These are phyloP conservation scores for Rhagium mordax DNA, from an alignment of 2,888 invertebrate species.

Conservation along the genomic window DNA sequence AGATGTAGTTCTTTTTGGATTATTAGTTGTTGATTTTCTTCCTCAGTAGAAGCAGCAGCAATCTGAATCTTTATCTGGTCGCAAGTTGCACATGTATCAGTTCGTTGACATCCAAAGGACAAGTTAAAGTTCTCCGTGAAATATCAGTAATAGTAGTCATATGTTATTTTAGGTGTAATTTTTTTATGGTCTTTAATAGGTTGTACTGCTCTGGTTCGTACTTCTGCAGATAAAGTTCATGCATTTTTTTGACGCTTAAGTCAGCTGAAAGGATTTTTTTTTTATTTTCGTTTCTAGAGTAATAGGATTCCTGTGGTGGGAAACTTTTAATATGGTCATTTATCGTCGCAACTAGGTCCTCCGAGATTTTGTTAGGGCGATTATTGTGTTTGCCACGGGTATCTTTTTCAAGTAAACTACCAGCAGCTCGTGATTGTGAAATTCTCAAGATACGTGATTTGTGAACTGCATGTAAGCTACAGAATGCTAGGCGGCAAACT, in stretches of 20 bases:
- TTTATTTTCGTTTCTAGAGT: conserved; percentile 31
- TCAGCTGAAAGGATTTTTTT: conserved; percentile 21
- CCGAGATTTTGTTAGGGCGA: conserved; percentile 20
- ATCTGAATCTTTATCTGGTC: conserved; percentile 21
- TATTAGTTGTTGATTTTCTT: conserved; percentile 15
- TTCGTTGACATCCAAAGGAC: conserved; percentile 29
- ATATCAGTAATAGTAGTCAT: conserved; percentile 33
- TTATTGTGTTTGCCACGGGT: conserved; percentile 16
- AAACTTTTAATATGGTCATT: conserved; percentile 42
- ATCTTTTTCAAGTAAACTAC: background rate
- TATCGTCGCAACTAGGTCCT: conserved; percentile 17
- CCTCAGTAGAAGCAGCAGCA: conserved; percentile 10
- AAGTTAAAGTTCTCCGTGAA: conserved; percentile 25
- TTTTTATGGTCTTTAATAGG: background rate
- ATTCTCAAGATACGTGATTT: background rate
- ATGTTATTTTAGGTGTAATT: conserved; percentile 32
- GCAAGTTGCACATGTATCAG: conserved; percentile 38
- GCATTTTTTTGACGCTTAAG: conserved; percentile 29
- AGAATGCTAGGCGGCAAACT: background rate
- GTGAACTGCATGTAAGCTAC: background rate
- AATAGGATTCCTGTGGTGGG: conserved; percentile 32
- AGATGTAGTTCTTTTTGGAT: background rate
- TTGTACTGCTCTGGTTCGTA: conserved; percentile 24
- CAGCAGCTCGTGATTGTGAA: background rate
- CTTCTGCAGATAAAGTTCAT: conserved; percentile 20